phyloP scores from a whole-genome alignment of 2,113 vertebrate genomes.

The Syngnathus floridae region DNA sequence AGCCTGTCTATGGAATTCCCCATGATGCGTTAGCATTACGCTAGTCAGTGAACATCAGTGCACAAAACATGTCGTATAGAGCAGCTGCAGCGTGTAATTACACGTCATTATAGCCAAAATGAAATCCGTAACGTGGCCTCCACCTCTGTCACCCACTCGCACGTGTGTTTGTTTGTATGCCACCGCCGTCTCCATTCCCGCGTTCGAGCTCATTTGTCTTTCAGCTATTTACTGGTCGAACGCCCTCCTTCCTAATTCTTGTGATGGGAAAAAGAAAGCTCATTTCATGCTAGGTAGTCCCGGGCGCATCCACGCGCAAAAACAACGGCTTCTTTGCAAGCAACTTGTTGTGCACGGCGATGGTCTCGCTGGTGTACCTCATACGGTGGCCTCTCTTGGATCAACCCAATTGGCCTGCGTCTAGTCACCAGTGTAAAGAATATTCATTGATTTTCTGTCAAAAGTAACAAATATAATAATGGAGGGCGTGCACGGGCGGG shows the following conservation, averaged over 20 bases:
- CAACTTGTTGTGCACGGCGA: background rate
- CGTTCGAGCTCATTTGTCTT: slow-evolving; percentile 1
- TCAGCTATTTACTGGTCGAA: slow-evolving; percentile 5
- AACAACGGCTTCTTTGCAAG: background rate
- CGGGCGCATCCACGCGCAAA: background rate
- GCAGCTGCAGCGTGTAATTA: too few species aligned
- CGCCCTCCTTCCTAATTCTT: slow-evolving; percentile 1
- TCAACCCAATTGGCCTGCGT: background rate
- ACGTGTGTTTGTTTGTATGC: background rate
- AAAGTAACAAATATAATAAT: background rate
- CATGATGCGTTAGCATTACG: too few species aligned
- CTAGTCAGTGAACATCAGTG: too few species aligned
- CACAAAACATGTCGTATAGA: too few species aligned
- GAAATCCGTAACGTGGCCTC: background rate
- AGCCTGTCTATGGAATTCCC: too few species aligned
- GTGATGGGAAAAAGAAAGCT: slow-evolving; percentile 3
- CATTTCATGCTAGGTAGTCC: slow-evolving; percentile 15
- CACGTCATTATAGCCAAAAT: background rate
- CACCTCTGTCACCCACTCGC: background rate
- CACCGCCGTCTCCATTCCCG: background rate
- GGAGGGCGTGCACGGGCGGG: background rate
- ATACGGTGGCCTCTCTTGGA: background rate
- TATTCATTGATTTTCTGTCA: background rate
- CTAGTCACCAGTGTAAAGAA: background rate
- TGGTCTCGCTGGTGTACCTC: background rate